Evolutionary conservation across 2,888 invertebrate genomes (phyloP).

Genomic region (Tetragonisca angustula): DNA sequence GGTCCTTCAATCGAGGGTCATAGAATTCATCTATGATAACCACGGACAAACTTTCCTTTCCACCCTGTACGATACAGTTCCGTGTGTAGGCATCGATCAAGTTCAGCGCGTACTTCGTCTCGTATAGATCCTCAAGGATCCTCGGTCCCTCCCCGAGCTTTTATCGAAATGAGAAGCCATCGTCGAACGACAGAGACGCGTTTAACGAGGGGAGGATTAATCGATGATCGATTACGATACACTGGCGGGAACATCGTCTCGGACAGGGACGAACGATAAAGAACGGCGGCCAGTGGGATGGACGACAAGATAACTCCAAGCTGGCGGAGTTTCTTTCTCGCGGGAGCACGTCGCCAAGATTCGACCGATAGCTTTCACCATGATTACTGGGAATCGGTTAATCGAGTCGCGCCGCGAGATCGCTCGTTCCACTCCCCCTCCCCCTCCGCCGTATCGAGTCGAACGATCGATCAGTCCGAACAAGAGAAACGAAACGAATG

Average conservation of each 20-base stretch:
- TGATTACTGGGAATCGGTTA: constrained; percentile 61
- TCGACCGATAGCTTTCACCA: constrained; percentile 62
- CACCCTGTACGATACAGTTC: not conserved
- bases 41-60: no score
- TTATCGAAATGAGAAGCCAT: constrained; percentile 54
- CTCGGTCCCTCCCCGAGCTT: constrained; percentile 22
- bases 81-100: constrained; percentile 30
- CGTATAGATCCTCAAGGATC: constrained; percentile 23
- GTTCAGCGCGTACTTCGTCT: not conserved
- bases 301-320: constrained; percentile 53
- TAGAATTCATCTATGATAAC: no score
- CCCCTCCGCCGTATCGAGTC: constrained; percentile 17
- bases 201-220: constrained; percentile 52
- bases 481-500: constrained; percentile 4
- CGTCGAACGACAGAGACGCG: not conserved
- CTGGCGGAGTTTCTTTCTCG: constrained; percentile 37
- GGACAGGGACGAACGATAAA: constrained; percentile 6
- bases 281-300: not conserved
- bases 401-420: constrained; percentile 59
- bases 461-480: constrained; percentile 40
- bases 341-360: constrained; percentile 43
- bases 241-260: constrained; percentile 25
- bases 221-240: constrained; percentile 57
- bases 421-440: constrained; percentile 42
- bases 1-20: no score